phyloP scores from a whole-genome alignment of 2,113 vertebrate species.

The Proteles cristata region DNA sequence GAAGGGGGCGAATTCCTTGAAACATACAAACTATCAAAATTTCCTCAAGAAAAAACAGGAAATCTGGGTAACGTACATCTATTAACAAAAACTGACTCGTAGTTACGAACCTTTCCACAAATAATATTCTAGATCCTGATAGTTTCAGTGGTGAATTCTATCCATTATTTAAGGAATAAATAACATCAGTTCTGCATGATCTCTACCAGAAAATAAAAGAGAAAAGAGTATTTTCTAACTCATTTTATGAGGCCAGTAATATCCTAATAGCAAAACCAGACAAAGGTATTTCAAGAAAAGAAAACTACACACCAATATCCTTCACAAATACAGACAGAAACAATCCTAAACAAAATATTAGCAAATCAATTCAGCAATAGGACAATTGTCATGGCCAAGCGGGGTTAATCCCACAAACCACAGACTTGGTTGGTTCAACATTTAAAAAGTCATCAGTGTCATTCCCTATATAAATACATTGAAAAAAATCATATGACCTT shows the following conservation, averaged over 20 bases:
- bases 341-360: not conserved
- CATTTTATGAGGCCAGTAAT: not conserved
- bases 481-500: not conserved
- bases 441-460: not conserved
- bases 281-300: not conserved
- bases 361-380: not conserved
- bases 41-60: not conserved
- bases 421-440: not conserved
- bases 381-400: not conserved
- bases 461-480: not conserved
- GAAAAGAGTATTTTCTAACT: not conserved
- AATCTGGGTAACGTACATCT: not conserved
- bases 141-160: not conserved
- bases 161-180: not conserved
- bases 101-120: not conserved
- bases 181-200: not conserved
- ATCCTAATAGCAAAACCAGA: not conserved
- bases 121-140: not conserved
- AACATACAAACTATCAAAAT: not conserved
- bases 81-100: not conserved
- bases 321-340: not conserved
- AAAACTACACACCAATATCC: not conserved
- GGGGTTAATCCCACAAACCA: not conserved
- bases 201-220: not conserved
- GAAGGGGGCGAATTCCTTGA: not conserved